phyloP scores from a whole-genome alignment of 1,140 invertebrate genomes.

The Musca domestica region DNA sequence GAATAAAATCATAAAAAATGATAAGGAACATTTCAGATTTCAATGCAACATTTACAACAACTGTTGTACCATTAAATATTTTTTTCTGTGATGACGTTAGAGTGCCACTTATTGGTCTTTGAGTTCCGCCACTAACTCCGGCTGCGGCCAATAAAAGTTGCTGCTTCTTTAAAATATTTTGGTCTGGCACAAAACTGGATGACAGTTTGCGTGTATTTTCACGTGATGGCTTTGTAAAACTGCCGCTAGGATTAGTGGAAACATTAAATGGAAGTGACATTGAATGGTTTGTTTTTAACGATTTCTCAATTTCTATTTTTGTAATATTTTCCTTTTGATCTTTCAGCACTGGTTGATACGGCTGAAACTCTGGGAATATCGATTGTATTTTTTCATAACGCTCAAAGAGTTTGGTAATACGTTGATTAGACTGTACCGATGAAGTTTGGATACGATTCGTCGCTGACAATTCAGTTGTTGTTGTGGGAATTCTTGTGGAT shows the following conservation, averaged over 20 bases:
- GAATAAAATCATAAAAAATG: too few species aligned
- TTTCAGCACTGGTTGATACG: constrained; percentile 41
- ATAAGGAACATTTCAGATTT: too few species aligned
- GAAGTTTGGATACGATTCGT: constrained; percentile 13
- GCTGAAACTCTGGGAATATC: constrained; percentile 70
- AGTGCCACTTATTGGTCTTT: constrained; percentile 24
- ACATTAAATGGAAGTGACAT: not conserved
- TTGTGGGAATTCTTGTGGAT: constrained; percentile 27
- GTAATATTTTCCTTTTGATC: constrained; percentile 25
- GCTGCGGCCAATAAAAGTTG: constrained; percentile 45
- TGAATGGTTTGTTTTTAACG: constrained; percentile 13
- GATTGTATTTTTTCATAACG: constrained; percentile 71
- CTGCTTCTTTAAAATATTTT: constrained; percentile 48
- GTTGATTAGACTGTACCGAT: constrained; percentile 40
- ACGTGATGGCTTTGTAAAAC: constrained; percentile 34
- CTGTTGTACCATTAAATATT: constrained; percentile 39
- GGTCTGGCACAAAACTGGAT: constrained; percentile 46
- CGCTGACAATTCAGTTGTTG: not conserved
- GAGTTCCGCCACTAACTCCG: constrained; percentile 27
- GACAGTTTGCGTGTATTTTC: constrained; percentile 49
- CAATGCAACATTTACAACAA: too few species aligned
- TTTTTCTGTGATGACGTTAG: constrained; percentile 26
- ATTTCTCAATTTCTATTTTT: not conserved
- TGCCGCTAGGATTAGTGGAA: not conserved
- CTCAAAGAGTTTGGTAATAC: constrained; percentile 69